phyloP scores from a whole-genome alignment of 2,113 vertebrate genomes.

The Mesembrinibis cayennensis region DNA sequence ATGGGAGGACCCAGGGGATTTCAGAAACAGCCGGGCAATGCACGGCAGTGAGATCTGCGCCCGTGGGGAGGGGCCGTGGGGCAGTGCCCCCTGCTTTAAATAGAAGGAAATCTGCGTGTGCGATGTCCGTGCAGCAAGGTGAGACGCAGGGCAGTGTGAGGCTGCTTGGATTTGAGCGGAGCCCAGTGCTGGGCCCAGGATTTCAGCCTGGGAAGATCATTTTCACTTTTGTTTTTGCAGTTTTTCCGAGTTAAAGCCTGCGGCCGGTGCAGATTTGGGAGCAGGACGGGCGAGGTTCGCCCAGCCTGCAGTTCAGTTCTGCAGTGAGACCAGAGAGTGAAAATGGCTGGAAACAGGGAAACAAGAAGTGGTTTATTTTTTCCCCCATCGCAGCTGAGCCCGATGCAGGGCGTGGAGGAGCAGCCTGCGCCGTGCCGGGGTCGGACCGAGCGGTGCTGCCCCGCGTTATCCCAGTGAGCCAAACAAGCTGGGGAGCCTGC shows the following conservation, averaged over 20 bases:
- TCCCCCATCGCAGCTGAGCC: accelerated
- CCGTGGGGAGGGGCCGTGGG: accelerated
- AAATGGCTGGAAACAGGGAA: not conserved
- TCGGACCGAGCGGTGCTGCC: accelerated
- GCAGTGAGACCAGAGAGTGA: not conserved
- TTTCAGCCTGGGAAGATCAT: accelerated
- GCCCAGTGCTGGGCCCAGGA: not conserved
- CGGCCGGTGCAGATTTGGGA: accelerated
- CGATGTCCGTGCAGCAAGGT: accelerated
- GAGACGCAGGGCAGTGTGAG: not conserved
- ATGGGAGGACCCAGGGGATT: not conserved
- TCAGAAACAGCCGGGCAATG: not conserved
- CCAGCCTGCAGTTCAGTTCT: not conserved
- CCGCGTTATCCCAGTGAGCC: accelerated
- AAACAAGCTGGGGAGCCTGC: accelerated
- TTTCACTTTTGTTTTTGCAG: conserved; percentile 20
- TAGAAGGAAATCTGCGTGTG: not conserved
- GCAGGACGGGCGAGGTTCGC: not conserved
- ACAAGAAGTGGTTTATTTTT: not conserved
- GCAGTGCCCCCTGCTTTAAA: not conserved
- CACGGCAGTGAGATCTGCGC: accelerated
- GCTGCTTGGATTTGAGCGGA: not conserved
- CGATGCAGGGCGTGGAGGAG: accelerated
- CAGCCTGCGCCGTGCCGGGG: not conserved
- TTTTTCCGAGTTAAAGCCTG: not conserved